Evolutionary conservation across 2,797 vertebrate genomes (phyloP), one percentile per base, ranked within the genome.

Genomic region (Scarus forsteni): DNA sequence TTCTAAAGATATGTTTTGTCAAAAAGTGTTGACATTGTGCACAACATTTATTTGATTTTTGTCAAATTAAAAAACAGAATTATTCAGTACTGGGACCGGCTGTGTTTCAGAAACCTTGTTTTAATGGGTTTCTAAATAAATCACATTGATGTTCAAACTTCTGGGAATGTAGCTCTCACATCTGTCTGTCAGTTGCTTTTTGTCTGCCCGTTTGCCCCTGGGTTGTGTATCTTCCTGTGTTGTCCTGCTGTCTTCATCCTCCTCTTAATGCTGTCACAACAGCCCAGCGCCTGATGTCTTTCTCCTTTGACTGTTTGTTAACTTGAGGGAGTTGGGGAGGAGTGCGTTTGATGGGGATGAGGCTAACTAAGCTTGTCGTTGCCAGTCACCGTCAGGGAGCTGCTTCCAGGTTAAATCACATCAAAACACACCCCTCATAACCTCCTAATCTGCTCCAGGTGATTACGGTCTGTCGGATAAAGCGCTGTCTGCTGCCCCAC

Each of bases 241-340:
- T 51, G 27, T 81, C 75, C 50, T 80, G 40, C 67, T 77, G 65
- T 61, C 75, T 71, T 68, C 65, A 72, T 68, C 63, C 48, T 42
- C 12, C 16, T 8, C 27, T 49, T 39, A 16, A 54, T 49, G 8
- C 53, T 69, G 70, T 72, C 74, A 72, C 58, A 57, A 73, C 66
- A 74, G 54, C 44, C 45, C 54, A 52, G 36, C 42, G 12, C 45
- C 8, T 6, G 53, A 27, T 46, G 57, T 71, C 52, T 64, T 52
- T 78, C 56, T 65, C 54, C 8, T 68, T 59, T 77, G 61, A 67
- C 51, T 72, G 73, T 42, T 64, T 64, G 38, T 60, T 35, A 27
- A 27, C 27, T 27, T 27, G 27, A 27, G 27, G 27, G 27, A 27
- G 27, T 4, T 27, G 27, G 27, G 27, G 27, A 27, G 2, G 27